Base-by-base conservation (phyloP, 2,797 vertebrate species). In the Myoxocephalus aenaeus region DNA sequence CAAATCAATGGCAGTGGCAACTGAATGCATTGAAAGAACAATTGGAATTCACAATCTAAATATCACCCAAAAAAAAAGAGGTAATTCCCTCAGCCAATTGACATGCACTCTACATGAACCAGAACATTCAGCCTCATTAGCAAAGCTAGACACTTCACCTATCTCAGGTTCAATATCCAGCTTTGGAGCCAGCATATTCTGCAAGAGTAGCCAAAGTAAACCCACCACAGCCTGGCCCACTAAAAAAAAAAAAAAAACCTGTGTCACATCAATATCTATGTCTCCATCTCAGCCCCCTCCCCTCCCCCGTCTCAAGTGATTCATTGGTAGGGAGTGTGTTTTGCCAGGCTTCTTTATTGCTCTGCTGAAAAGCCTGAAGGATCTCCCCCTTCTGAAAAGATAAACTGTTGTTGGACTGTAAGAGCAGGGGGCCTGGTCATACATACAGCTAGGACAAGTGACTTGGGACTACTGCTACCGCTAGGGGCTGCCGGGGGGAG, bases 141-240 rank as follows among this genome's bases (percentile, higher is more conserved):
- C 38, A 82, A 64, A 80, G 36, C 63, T 68, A 77, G 70, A 82
- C 78, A 89, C 68, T 54, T 74, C 15, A 87, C 78, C 69, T 74
- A 85, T 90, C 66, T 84, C 44, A 82, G 76, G 80, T 88, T 91
- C 59, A 86, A 83, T 70, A 81, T 83, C 70, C 80, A 82, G 53
- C 65, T 75, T 67, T 73, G 42, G 73, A 87, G 80, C 74, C 61
- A 83, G 75, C 75, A 85, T 57, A 79, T 65, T 87, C 71, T 75
- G 40, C n/a, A 69, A 58, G 22, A 27, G 67, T 15, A 71, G 87
- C 88, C 90, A 92, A 92, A 90, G 74, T 81, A 91, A 93, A 93
- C 86, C 71, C 13, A 66, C 65, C 57, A 79, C 68, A 82, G 69
- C 29, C 80, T 89, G 84, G 83, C 71, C 51, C 69, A 36, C 54